A percentile compares a stretch with the other conserved stretches of the same genome.
These are phyloP conservation scores for Hippasteria phrygiana DNA, from an alignment of 53 echinoderm and acorn worm species.

Conservation along the genomic window DNA sequence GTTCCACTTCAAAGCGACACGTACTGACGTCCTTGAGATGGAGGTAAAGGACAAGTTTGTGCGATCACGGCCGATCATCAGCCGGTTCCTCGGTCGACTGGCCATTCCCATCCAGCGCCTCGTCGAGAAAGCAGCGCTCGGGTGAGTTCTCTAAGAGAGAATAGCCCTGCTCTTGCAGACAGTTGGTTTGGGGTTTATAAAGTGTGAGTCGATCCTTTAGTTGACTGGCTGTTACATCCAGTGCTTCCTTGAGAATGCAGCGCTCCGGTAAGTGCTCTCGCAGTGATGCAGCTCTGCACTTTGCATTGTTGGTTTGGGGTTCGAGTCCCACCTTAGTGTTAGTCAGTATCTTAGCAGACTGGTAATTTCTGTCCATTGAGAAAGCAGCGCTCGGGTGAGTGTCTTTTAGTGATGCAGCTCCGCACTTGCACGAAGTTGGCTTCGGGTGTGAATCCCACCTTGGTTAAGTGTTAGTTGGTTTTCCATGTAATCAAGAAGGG, in stretches of 20 bases:
- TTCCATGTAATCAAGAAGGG: not conserved
- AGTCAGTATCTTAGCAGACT: not conserved
- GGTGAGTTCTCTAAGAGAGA: conserved; percentile 81
- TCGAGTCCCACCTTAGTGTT: not conserved
- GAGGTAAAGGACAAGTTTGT: conserved; percentile 99
- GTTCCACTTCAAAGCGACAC: conserved; percentile 89
- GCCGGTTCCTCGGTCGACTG: conserved; percentile 92
- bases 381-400: no score
- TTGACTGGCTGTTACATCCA: conserved; percentile 87
- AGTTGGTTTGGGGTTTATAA: not conserved
- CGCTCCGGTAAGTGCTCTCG: conserved; percentile 80
- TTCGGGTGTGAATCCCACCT: not conserved
- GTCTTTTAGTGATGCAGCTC: not conserved
- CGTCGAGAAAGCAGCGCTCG: conserved; percentile 92
- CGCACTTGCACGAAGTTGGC: not conserved
- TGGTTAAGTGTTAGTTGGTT: not conserved
- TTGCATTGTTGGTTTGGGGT: not conserved
- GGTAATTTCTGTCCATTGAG: no score
- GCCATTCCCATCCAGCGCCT: conserved; percentile 94
- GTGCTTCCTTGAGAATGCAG: conserved; percentile 88
- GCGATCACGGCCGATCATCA: conserved; percentile 94
- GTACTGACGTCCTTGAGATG: conserved; percentile 91
- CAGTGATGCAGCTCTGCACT: not conserved
- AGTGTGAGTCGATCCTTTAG: conserved; percentile 83
- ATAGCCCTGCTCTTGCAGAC: not conserved